These are phyloP conservation scores for Pararge aegeria DNA, from an alignment of 1,140 invertebrate species.

Conservation along the genomic window DNA sequence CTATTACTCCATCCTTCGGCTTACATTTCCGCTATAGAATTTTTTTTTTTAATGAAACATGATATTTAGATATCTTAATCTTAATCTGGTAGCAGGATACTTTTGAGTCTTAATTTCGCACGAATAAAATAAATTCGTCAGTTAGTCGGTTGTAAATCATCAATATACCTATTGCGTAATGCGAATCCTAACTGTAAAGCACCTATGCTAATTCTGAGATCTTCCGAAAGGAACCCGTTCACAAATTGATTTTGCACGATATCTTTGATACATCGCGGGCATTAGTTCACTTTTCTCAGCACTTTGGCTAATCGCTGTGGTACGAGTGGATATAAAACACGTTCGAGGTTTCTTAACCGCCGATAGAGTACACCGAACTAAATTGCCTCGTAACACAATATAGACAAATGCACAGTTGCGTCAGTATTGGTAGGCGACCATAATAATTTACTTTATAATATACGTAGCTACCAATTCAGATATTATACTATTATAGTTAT, in stretches of 20 bases:
- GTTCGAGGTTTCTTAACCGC: background rate
- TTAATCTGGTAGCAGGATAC: too few relatives aligned
- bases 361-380: background rate
- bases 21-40: too few relatives aligned
- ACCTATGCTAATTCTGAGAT: conserved; percentile 20
- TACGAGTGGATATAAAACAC: background rate
- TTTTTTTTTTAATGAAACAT: too few relatives aligned
- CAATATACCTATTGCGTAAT: too few relatives aligned
- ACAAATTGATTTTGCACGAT: conserved; percentile 28
- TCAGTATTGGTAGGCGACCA: background rate
- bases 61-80: too few relatives aligned
- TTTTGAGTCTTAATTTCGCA: too few relatives aligned
- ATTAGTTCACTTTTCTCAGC: conserved; percentile 8
- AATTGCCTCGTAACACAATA: background rate
- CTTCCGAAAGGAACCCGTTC: conserved; percentile 24
- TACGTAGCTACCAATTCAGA: too few relatives aligned
- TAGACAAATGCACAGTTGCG: background rate
- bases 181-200: too few relatives aligned
- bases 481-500: too few relatives aligned
- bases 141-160: too few relatives aligned
- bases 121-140: too few relatives aligned
- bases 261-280: conserved; percentile 19
- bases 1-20: too few relatives aligned
- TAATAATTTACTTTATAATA: background rate
- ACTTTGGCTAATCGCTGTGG: background rate